These are phyloP conservation scores for Pachyuromys duprasi DNA, from an alignment of 2,797 vertebrate genomes.

Conservation along the genomic window DNA sequence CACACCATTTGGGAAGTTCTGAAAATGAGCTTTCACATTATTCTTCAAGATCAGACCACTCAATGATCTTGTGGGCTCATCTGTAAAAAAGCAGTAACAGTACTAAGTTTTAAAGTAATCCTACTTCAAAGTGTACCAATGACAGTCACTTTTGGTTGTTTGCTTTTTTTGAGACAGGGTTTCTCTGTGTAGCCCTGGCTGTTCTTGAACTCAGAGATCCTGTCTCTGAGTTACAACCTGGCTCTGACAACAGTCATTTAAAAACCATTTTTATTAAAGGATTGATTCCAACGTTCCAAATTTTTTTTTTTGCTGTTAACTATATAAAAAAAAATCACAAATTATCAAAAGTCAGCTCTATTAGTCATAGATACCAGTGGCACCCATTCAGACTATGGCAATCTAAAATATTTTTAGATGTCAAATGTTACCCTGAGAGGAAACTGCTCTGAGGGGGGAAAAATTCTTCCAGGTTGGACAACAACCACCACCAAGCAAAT, in stretches of 20 bases:
- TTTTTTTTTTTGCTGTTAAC: slow-evolving; percentile 55
- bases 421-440: neutral
- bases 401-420: slow-evolving; percentile 38
- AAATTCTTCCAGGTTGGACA: neutral
- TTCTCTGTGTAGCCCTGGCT: neutral
- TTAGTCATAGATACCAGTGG: neutral
- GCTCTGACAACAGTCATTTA: slow-evolving; percentile 23
- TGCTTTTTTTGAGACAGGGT: neutral
- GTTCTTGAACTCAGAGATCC: neutral
- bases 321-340: neutral
- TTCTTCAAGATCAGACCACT: slow-evolving; percentile 99
- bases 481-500: slow-evolving; percentile 44
- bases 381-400: neutral
- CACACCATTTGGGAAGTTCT: slow-evolving; percentile 97
- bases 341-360: slow-evolving; percentile 36
- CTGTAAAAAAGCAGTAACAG: slow-evolving; percentile 86
- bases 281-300: slow-evolving; percentile 12
- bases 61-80: slow-evolving; percentile 98
- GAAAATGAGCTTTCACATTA: slow-evolving; percentile 99
- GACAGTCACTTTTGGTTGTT: neutral
- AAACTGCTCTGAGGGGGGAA: neutral
- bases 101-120: slow-evolving; percentile 56
- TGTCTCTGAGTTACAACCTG: neutral
- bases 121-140: neutral
- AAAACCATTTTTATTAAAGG: slow-evolving; percentile 13